These are phyloP conservation scores for Drosophila persimilis DNA, from an alignment of 1,140 invertebrate species.

Conservation along the genomic window DNA sequence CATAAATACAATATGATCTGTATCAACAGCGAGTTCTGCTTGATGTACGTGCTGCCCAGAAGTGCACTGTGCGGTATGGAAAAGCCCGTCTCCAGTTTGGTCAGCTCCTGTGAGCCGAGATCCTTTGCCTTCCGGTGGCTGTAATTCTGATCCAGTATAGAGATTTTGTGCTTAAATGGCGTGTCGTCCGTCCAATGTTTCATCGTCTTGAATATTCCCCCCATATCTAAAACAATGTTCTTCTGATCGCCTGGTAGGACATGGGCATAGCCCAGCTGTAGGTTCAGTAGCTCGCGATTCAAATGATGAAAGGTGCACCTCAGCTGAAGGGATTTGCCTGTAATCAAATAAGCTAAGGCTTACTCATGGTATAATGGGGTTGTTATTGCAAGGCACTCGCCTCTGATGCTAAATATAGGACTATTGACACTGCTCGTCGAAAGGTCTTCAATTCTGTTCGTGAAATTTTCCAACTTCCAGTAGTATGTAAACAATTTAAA, in stretches of 20 bases:
- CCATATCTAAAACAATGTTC: slow-evolving; percentile 74
- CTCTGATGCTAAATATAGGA: slow-evolving; percentile 76
- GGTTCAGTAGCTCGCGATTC: slow-evolving; percentile 69
- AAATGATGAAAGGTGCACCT: slow-evolving; percentile 74
- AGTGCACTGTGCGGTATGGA: slow-evolving; percentile 77
- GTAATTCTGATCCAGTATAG: slow-evolving; percentile 70
- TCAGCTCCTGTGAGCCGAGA: slow-evolving; percentile 70
- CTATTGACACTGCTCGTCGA: slow-evolving; percentile 49
- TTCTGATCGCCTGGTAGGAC: slow-evolving; percentile 38
- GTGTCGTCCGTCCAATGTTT: slow-evolving; percentile 54
- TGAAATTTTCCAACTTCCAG: slow-evolving; percentile 78
- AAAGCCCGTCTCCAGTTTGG: slow-evolving; percentile 69
- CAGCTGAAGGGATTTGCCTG: slow-evolving; percentile 69
- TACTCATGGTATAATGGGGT: too few relatives aligned
- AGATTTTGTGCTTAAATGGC: slow-evolving; percentile 73
- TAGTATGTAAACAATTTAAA: slow-evolving; percentile 76
- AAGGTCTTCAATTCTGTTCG: slow-evolving; percentile 56
- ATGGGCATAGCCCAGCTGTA: slow-evolving; percentile 57
- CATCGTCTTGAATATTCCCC: slow-evolving; percentile 68
- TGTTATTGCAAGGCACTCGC: slow-evolving; percentile 21
- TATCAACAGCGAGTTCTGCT: slow-evolving; percentile 68
- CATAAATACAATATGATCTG: slow-evolving; percentile 75
- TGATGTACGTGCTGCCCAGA: slow-evolving; percentile 66
- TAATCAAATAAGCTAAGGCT: not conserved
- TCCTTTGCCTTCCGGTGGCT: slow-evolving; percentile 58